Evolutionary conservation across 2,797 vertebrate species (phyloP).

Genomic region (Silurus lanzhouensis): DNA sequence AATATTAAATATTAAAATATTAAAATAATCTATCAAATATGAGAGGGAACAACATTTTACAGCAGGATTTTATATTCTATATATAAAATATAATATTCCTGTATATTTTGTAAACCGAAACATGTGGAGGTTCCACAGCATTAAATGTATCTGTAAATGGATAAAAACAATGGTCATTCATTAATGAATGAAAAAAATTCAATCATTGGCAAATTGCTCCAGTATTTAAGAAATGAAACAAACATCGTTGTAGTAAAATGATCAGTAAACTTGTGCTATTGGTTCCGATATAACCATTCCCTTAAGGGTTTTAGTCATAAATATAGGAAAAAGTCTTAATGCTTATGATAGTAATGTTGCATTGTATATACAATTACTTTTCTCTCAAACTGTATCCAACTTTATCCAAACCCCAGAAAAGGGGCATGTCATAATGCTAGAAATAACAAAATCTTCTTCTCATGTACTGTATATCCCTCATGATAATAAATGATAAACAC

Average conservation of each 20-base stretch:
- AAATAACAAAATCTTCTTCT: conserved; percentile 35
- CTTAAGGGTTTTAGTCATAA: neutral
- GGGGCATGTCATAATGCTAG: conserved; percentile 25
- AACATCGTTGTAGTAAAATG: neutral
- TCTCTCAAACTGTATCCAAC: conserved; percentile 1
- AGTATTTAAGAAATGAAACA: neutral
- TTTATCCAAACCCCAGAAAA: conserved; percentile 6
- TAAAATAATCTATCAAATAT: too few relatives aligned
- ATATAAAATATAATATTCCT: neutral
- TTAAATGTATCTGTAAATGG: neutral
- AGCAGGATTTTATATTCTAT: neutral
- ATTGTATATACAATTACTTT: neutral
- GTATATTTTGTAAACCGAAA: neutral
- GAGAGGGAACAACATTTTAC: neutral
- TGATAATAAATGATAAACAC: conserved; percentile 50
- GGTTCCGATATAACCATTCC: neutral
- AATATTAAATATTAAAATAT: too few relatives aligned
- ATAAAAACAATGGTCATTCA: too few relatives aligned
- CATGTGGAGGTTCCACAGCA: neutral
- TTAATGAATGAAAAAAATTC: neutral
- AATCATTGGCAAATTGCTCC: neutral
- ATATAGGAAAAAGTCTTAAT: neutral
- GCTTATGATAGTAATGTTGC: neutral
- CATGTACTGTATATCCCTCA: conserved; percentile 28
- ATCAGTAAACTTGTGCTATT: neutral